Conservation (phyloP, 2,797 vertebrate species). For the Parambassis ranga region DNA sequence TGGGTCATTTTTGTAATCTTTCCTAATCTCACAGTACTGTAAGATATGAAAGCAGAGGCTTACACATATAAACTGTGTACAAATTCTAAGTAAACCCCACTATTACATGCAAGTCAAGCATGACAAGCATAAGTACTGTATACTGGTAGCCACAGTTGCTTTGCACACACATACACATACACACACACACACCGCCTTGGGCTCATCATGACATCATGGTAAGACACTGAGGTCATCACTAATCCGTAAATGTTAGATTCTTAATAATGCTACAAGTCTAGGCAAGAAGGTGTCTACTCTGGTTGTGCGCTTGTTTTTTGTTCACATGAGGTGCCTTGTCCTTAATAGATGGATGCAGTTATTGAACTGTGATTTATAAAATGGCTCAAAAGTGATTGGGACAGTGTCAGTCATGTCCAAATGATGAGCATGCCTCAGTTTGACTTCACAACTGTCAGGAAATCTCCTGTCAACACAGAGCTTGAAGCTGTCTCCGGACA, state of each 20-base stretch:
- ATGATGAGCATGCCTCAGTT: neutral
- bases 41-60: neutral
- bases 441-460: slow-evolving; percentile 20
- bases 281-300: slow-evolving; percentile 61
- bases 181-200: slow-evolving; percentile 57
- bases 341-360: neutral
- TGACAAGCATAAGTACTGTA: neutral
- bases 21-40: neutral
- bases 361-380: neutral
- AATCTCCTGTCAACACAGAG: slow-evolving; percentile 57
- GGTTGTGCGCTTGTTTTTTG: slow-evolving; percentile 6
- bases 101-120: slow-evolving; percentile 5
- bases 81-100: neutral
- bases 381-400: neutral
- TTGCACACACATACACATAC: slow-evolving; percentile 8
- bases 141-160: slow-evolving; percentile 13
- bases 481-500: slow-evolving; percentile 41
- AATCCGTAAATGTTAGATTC: slow-evolving; percentile 63
- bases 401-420: neutral
- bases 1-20: too few relatives aligned
- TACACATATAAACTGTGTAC: neutral
- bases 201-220: slow-evolving; percentile 80
- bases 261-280: slow-evolving; percentile 67
- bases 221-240: slow-evolving; percentile 74
- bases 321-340: slow-evolving; percentile 1